A percentile compares a stretch with the other conserved stretches of the same genome.
Conservation (phyloP, 2,113 vertebrate genomes). For the Tursiops truncatus region DNA sequence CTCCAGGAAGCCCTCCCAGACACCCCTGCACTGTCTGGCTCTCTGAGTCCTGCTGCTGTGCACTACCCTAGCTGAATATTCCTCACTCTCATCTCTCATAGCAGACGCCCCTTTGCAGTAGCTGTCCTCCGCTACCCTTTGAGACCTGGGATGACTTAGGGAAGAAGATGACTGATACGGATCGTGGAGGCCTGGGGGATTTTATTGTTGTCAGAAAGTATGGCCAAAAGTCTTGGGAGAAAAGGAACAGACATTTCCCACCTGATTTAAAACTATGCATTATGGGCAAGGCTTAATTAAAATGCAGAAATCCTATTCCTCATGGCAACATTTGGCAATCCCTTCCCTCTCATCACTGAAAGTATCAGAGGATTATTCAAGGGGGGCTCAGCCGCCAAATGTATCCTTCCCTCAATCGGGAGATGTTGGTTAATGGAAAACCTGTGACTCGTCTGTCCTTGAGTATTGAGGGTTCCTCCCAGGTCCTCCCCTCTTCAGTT, state of each 20-base stretch:
- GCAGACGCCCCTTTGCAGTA: neutral
- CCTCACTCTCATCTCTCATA: neutral
- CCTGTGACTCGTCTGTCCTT: neutral
- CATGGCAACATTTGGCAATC: neutral
- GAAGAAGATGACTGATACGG: neutral
- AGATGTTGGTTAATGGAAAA: neutral
- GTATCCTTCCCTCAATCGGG: neutral
- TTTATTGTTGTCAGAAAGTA: neutral
- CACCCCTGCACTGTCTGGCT: rapidly evolving
- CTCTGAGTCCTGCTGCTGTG: neutral
- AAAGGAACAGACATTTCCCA: neutral
- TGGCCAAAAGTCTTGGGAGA: neutral
- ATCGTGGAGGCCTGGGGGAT: neutral
- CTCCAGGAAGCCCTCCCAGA: neutral
- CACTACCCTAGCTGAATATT: neutral
- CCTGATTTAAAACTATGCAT: neutral
- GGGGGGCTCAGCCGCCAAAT: neutral
- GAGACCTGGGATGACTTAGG: neutral
- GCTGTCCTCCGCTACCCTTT: neutral
- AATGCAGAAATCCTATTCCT: neutral
- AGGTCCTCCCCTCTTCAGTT: neutral
- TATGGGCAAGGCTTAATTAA: neutral
- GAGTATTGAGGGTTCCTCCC: neutral
- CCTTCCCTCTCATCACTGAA: neutral
- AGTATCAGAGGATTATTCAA: neutral